Conservation (phyloP, 1,140 invertebrate species). For the Drosophila willistoni region DNA sequence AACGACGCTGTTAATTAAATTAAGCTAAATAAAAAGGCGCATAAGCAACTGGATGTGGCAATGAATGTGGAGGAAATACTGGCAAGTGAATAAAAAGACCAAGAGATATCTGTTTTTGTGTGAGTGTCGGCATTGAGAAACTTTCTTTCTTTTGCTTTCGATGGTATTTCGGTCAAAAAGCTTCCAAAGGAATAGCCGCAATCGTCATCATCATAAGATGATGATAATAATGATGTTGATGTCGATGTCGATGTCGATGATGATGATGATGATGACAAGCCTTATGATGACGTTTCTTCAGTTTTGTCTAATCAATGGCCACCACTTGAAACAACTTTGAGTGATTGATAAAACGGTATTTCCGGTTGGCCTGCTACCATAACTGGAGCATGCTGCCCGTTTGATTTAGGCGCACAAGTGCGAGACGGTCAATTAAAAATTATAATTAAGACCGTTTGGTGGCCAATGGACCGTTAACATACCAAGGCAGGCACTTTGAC, state of each 20-base stretch:
- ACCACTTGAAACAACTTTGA: constrained; percentile 20
- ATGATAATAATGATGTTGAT: constrained; percentile 21
- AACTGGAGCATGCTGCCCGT: constrained; percentile 35
- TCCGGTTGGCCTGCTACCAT: constrained; percentile 56
- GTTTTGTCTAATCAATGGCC: constrained; percentile 31
- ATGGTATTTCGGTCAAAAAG: constrained; percentile 77
- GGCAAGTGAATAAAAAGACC: constrained; percentile 46
- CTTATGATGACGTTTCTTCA: constrained; percentile 38
- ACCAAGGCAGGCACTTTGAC: constrained; percentile 4
- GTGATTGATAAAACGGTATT: constrained; percentile 73
- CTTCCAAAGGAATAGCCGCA: constrained; percentile 42
- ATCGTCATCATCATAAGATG: constrained; percentile 31
- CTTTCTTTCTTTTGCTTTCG: constrained; percentile 79
- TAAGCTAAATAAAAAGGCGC: constrained; percentile 74
- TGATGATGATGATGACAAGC: constrained; percentile 24
- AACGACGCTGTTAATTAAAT: constrained; percentile 77
- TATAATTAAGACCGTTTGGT: constrained; percentile 54
- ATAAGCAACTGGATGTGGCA: constrained; percentile 63
- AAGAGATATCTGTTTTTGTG: constrained; percentile 15
- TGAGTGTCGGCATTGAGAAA: constrained; percentile 54
- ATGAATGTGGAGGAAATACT: constrained; percentile 51
- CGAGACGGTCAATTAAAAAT: constrained; percentile 61
- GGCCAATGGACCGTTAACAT: constrained; percentile 18
- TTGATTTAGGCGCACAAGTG: constrained; percentile 29
- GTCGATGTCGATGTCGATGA: constrained; percentile 15